These are phyloP conservation scores for Mormyrus hasselquistii DNA, from an alignment of 2,797 vertebrate species.

Conservation along the genomic window DNA sequence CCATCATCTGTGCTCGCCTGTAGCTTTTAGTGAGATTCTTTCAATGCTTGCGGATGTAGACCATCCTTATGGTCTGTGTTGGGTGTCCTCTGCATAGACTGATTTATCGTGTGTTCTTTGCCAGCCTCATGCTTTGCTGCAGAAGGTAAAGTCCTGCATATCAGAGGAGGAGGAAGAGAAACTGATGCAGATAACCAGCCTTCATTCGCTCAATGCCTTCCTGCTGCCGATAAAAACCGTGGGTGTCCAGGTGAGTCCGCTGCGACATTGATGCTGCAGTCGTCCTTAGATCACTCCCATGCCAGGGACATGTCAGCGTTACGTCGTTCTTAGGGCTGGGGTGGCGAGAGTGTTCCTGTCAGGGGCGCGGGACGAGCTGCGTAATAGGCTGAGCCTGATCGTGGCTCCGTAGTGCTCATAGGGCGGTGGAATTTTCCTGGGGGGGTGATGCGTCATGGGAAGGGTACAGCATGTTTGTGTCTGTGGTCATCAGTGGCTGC, in stretches of 20 bases:
- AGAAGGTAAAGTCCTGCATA: conserved; percentile 95
- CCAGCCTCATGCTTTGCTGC: conserved; percentile 87
- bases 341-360: neutral
- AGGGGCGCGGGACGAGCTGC: neutral
- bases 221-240: conserved; percentile 97
- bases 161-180: conserved; percentile 96
- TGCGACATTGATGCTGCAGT: neutral
- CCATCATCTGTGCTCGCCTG: neutral
- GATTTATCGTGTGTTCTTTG: conserved; percentile 12
- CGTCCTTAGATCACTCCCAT: neutral
- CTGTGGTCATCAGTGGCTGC: neutral
- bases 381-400: neutral
- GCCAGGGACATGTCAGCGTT: neutral
- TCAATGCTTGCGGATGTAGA: neutral
- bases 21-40: neutral
- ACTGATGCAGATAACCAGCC: conserved; percentile 96
- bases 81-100: neutral
- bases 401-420: neutral
- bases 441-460: neutral
- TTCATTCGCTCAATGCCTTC: conserved; percentile 98
- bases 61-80: neutral
- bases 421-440: neutral
- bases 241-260: conserved; percentile 82
- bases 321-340: neutral
- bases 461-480: neutral